These are phyloP conservation scores for Oreochromis grahami DNA, from an alignment of 2,797 vertebrate genomes.

Conservation along the genomic window DNA sequence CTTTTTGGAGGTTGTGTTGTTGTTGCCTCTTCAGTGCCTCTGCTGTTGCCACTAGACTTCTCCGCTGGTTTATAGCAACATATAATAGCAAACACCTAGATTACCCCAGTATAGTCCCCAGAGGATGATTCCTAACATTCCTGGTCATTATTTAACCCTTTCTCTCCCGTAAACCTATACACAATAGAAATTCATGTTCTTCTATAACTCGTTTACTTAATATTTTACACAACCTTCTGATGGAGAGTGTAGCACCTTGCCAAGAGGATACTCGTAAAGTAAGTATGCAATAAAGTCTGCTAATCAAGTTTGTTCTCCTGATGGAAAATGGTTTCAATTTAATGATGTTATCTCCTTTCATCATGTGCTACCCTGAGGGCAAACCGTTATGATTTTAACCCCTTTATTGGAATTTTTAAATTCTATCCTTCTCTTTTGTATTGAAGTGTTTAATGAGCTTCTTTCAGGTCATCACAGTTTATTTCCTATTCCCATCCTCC, in stretches of 20 bases:
- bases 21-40: not conserved
- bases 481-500: not conserved
- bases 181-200: not conserved
- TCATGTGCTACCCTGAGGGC: not conserved
- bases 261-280: not conserved
- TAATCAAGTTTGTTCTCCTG: not conserved
- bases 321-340: not conserved
- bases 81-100: not conserved
- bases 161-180: not conserved
- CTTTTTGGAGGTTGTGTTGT: not conserved
- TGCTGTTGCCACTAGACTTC: not conserved
- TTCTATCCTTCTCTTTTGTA: not conserved
- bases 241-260: not conserved
- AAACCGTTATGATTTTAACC: not conserved
- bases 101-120: not conserved
- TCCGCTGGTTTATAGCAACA: not conserved
- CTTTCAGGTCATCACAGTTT: not conserved
- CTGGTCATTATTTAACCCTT: not conserved
- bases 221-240: not conserved
- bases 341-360: constrained; percentile 1
- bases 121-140: not conserved
- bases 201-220: not conserved
- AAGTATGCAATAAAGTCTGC: not conserved
- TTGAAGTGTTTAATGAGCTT: not conserved
- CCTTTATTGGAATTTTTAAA: not conserved